phyloP scores from a whole-genome alignment of 2,113 vertebrate genomes.

The Cnemophilus loriae region DNA sequence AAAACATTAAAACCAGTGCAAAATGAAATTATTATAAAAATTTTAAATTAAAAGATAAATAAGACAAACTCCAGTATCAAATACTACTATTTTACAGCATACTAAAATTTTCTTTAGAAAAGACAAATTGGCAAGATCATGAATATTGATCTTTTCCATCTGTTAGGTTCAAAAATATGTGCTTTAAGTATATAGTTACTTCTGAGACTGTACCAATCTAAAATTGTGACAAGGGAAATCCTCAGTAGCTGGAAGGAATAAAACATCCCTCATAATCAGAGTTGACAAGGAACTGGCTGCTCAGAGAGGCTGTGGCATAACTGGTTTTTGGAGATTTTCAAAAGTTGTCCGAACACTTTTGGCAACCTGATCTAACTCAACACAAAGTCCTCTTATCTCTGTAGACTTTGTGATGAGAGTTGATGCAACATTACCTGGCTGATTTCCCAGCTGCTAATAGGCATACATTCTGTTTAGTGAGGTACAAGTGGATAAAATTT shows the following conservation, averaged over 20 bases:
- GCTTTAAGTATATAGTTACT: background rate
- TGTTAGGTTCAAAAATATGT: background rate
- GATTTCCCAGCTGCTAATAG: slow-evolving; percentile 11
- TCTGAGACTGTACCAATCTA: background rate
- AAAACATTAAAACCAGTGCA: background rate
- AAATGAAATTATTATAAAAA: background rate
- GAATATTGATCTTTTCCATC: background rate
- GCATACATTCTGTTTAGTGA: background rate
- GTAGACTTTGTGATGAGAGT: background rate
- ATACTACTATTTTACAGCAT: background rate
- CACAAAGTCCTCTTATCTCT: background rate
- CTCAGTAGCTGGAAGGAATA: background rate
- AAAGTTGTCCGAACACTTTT: background rate
- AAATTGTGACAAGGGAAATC: background rate
- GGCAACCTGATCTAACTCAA: background rate
- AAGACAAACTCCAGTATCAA: background rate
- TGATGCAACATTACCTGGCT: background rate
- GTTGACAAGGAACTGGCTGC: background rate
- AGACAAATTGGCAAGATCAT: background rate
- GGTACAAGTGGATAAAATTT: slow-evolving; percentile 12
- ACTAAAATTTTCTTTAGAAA: background rate
- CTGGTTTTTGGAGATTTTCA: background rate
- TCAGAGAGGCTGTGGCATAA: background rate
- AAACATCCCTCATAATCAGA: background rate
- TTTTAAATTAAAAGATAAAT: background rate